Evolutionary conservation across 2,888 invertebrate genomes (phyloP), one percentile per base, ranked within the genome.

Genomic region (Rotaria socialis): DNA sequence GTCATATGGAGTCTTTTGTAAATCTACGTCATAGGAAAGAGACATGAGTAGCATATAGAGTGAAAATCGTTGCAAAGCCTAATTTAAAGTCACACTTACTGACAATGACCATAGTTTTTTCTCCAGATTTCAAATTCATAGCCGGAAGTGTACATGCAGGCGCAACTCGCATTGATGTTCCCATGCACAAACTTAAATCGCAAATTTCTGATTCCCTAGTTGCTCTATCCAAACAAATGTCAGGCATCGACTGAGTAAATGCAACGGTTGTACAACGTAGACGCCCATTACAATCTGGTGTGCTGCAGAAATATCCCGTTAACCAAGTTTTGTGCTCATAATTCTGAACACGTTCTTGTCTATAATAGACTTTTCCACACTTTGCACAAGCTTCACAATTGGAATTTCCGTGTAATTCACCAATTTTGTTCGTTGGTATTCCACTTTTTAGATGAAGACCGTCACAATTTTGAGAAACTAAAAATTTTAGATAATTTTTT

Each of bases 381-480:
- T 60, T 55, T 60, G 85, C 43, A 35, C 85, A 85, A n/a, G 60
- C 58, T 55, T 85, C 85, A 55, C 47, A 43, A 27, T 47, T 67
- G 5, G 27, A 52, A 55, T 85, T 85, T 60, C 85, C 85, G 4
- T 85, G 85, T n/a, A 85, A 19, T 47, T 75, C 75, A 22, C 43
- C 75, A 43, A 75, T 75, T 24, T 47, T 43, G 11, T 75, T 47
- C 43, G n/a, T 56, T 24, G 85, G 41, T 52, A 85, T 67, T 11
- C 85, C 85, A 52, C 85, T 85, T 52, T 67, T 85, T 6, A 60
- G 11, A 85, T 85, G 85, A 16, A 85, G 58, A 50, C 85, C 85
- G 41, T 85, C 85, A 27, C 60, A 67, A 47, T 85, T 85, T 27
- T 85, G 85, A 19, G 60, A 67, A 55, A 85, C 50, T 47, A 85